These are phyloP conservation scores for Tenthredo livida DNA, from an alignment of 2,888 invertebrate genomes.

Conservation along the genomic window DNA sequence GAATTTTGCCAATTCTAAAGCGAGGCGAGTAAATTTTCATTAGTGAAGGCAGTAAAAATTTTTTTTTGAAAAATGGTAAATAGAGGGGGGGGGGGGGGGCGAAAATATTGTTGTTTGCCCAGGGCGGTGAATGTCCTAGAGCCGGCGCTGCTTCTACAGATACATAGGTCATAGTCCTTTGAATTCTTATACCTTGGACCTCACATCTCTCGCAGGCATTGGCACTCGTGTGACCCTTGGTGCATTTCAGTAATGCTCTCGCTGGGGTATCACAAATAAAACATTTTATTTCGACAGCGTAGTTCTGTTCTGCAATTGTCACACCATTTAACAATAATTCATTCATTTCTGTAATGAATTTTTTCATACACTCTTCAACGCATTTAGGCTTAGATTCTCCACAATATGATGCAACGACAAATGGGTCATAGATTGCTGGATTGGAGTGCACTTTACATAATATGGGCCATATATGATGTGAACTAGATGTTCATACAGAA, in stretches of 20 bases:
- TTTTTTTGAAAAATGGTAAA: too few species aligned
- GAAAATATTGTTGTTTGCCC: too few species aligned
- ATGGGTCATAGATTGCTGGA: slow-evolving; percentile 10
- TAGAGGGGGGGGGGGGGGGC: too few species aligned
- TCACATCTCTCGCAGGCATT: too few species aligned
- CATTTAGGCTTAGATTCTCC: background rate
- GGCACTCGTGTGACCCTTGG: too few species aligned
- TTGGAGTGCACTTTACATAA: slow-evolving; percentile 2
- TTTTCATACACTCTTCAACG: background rate
- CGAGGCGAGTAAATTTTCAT: too few species aligned
- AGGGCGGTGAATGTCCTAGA: too few species aligned
- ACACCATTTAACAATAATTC: background rate
- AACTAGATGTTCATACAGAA: slow-evolving; percentile 1
- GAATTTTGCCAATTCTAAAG: too few species aligned
- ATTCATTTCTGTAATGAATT: slow-evolving; percentile 6
- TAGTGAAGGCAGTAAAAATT: too few species aligned
- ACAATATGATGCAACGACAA: slow-evolving; percentile 5
- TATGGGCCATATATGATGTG: slow-evolving; percentile 1
- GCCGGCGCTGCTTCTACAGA: too few species aligned
- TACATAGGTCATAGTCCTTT: too few species aligned
- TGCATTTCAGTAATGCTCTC: slow-evolving; percentile 53
- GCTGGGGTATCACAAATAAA: slow-evolving; percentile 58
- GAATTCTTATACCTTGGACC: too few species aligned
- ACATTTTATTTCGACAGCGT: slow-evolving; percentile 41
- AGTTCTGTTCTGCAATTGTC: background rate